Conservation (phyloP, 2,888 invertebrate species). For the Papilio elwesi region DNA sequence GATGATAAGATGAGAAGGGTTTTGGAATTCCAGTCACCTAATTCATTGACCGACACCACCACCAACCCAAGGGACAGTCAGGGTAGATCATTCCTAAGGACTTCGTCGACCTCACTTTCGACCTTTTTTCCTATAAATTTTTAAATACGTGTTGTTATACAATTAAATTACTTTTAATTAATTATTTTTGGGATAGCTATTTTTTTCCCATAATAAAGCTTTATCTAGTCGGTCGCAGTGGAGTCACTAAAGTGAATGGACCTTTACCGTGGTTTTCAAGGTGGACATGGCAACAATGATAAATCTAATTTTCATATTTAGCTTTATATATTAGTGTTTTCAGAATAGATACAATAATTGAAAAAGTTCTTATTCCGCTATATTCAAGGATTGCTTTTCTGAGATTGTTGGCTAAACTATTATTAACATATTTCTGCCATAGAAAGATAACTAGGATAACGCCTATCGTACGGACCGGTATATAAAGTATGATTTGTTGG, state of each 20-base stretch:
- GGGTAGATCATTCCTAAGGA: too few relatives aligned
- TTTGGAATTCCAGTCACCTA: too few relatives aligned
- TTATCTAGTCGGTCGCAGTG: conserved; percentile 1
- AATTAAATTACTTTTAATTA: background rate
- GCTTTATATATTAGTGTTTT: background rate
- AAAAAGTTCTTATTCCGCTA: conserved; percentile 37
- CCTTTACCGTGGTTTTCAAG: conserved; percentile 72
- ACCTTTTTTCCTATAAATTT: too few relatives aligned
- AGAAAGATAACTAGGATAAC: conserved; percentile 72
- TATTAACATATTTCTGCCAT: conserved; percentile 48
- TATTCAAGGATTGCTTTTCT: conserved; percentile 47
- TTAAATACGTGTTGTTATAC: too few relatives aligned
- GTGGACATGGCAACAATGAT: conserved; percentile 61
- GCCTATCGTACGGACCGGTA: conserved; percentile 69
- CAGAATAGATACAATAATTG: background rate
- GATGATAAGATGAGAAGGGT: too few relatives aligned
- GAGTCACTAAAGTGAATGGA: conserved; percentile 46
- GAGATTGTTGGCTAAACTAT: conserved; percentile 44
- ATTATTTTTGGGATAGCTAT: background rate
- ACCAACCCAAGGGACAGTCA: too few relatives aligned
- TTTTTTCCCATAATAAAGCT: background rate
- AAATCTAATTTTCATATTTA: background rate
- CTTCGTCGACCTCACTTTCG: too few relatives aligned
- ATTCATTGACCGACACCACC: too few relatives aligned
- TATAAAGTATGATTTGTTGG: conserved; percentile 66